Base-by-base conservation (phyloP, 2,888 invertebrate species). In the Melieria omissa region DNA sequence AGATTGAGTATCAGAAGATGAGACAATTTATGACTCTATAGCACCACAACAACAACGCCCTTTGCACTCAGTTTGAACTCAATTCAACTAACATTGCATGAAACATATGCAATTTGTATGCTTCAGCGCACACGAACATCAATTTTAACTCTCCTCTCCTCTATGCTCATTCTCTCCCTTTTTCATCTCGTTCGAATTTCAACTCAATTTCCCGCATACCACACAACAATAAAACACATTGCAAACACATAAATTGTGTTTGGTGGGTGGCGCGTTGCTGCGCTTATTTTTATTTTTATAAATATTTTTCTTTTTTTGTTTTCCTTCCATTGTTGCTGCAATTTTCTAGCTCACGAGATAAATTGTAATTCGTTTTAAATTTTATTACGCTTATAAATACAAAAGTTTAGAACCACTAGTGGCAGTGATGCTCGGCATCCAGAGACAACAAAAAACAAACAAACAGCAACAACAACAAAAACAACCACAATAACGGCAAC, bases 311-410 rank as follows among this genome's bases (percentile, higher is more conserved):
- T 41, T 16, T 29, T 29, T 65, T 45, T 55, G 49, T 49, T 49
- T 49, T 16, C 12, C 55, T 5, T 14, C 54, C 61, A 61, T n/a
- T 61, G 64, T 52, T 49, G 62, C 16, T 57, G 67, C 58, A 69
- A 69, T 57, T 69, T 62, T 63, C 69, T 52, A 42, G 29, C 29
- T 52, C 52, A n/a, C 14, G 63, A 69, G 72, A 76, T 74, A 74
- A 76, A 71, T 76, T 75, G 70, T 72, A 73, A 73, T 73, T 71
- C 74, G 75, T 74, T 75, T 72, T 77, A 73, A 74, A 76, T 77
- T 77, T 76, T 77, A 76, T 78, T 75, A 69, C 55, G 75, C 73
- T 73, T 75, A 76, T 78, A 77, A 76, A 78, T 75, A 76, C 74
- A 70, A 44, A 52, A 66, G 55, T 71, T 55, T 71, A 71, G 54